Conservation (phyloP, 2,888 invertebrate genomes). For the Asteroscopus sphinx region DNA sequence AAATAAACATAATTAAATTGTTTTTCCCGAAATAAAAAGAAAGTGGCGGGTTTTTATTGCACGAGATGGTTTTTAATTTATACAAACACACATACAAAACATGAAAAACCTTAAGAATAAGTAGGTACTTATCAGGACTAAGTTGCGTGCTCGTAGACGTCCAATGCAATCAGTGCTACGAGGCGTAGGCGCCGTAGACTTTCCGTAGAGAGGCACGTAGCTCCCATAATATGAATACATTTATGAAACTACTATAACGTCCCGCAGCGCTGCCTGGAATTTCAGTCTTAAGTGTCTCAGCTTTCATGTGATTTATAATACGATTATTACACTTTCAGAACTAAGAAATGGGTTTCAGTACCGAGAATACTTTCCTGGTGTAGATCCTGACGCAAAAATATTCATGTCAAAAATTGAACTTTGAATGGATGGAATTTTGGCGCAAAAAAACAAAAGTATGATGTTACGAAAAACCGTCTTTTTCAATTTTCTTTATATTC, state of each 20-base stretch:
- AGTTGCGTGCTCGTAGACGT: constrained; percentile 24
- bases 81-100: constrained; percentile 5
- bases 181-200: constrained; percentile 40
- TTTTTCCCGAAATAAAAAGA: too few relatives aligned
- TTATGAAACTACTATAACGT: constrained; percentile 32
- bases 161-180: constrained; percentile 49
- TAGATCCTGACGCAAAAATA: constrained; percentile 3
- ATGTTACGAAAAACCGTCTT: neutral
- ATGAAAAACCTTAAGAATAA: neutral
- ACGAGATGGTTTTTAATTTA: too few relatives aligned
- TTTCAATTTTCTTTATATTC: too few relatives aligned
- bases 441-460: constrained; percentile 5
- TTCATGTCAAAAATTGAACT: neutral
- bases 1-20: too few relatives aligned
- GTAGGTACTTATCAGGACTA: constrained; percentile 16
- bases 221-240: constrained; percentile 49
- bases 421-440: neutral
- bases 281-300: constrained; percentile 16
- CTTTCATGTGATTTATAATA: constrained; percentile 37
- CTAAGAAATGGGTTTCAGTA: constrained; percentile 19
- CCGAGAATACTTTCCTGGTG: constrained; percentile 3
- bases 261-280: constrained; percentile 34
- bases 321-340: constrained; percentile 35
- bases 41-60: too few relatives aligned
- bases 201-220: constrained; percentile 45